Evolutionary conservation across 2,888 invertebrate species (phyloP).

Genomic region (Tenthredo distinguenda): DNA sequence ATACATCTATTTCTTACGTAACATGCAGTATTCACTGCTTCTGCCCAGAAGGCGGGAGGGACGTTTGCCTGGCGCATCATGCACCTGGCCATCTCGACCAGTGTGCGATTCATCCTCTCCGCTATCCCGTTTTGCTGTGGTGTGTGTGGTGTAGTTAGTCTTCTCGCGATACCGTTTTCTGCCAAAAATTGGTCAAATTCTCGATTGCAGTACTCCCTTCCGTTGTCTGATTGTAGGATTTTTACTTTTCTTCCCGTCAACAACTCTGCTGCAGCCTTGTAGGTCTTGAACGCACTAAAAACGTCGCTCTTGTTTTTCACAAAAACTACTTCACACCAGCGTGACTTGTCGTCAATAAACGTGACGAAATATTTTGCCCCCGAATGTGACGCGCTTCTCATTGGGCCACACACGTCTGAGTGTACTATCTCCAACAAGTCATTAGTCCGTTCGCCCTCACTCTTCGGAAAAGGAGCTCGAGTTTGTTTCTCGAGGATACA

Average conservation of each 20-base stretch:
- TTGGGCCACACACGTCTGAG: constrained; percentile 41
- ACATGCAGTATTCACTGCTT: constrained; percentile 63
- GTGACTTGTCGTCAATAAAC: constrained; percentile 57
- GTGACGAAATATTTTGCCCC: constrained; percentile 57
- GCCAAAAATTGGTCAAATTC: constrained; percentile 58
- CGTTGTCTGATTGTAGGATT: constrained; percentile 59
- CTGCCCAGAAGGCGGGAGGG: constrained; percentile 57
- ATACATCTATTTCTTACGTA: constrained; percentile 63
- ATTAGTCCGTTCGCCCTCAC: constrained; percentile 43
- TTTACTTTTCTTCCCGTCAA: constrained; percentile 56
- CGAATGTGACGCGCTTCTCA: constrained; percentile 28
- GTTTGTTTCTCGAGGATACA: constrained; percentile 55
- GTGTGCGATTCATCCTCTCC: constrained; percentile 65
- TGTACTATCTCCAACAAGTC: constrained; percentile 61
- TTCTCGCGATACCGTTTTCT: constrained; percentile 61
- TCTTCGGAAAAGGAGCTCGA: constrained; percentile 50
- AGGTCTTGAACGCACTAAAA: constrained; percentile 53
- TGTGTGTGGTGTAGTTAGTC: constrained; percentile 61
- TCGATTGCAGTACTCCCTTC: constrained; percentile 56
- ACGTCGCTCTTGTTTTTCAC: constrained; percentile 56
- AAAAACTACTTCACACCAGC: constrained; percentile 56
- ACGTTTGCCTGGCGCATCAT: constrained; percentile 60
- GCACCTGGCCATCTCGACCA: constrained; percentile 63
- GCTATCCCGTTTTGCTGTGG: constrained; percentile 67
- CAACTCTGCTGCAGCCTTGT: constrained; percentile 51